Base-by-base conservation (phyloP, 1,140 invertebrate genomes). In the Drosophila paulistorum region DNA sequence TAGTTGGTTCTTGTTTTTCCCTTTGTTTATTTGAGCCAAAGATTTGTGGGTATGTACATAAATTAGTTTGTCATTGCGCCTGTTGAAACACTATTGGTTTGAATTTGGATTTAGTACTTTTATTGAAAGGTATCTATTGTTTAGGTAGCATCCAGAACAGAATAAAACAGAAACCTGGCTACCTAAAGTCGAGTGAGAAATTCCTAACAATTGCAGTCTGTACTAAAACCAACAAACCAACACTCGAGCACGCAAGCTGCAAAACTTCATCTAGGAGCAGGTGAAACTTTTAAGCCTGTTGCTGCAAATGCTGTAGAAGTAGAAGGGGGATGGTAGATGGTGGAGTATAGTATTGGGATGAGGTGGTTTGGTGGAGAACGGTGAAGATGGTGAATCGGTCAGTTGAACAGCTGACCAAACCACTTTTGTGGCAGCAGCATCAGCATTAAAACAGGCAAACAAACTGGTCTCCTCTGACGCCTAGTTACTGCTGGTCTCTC, bases 21-120 rank as follows among this genome's bases (percentile, higher is more conserved):
- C 20, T 86, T 87, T 86, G 82, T 86, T 86, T 86, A 86, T 87
- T 74, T 87, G 83, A 86, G 57, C 41, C 20, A 58, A 76, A 87
- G 82, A 86, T 86, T 86, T 86, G 83, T 86, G 70, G 82, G 65
- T 81, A 58, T 58, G 64, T 65, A 74, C 82, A 86, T 86, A 86
- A 86, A 86, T 86, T 86, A 87, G 79, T 86, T 86, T 86, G 82
- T 86, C 82, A 79, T 82, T 86, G 74, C 42, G 67, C 71, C 68
- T 73, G 65, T 67, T 59, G 64, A 69, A 77, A 76, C 74, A 60
- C 17, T 66, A 51, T 59, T 67, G 45, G 71, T 71, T 54, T 11
- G 11, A 20, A 54, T 59, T 59, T 20, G 57, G 57, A 35, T 59
- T 59, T 59, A 17, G 57, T 39, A 37, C 37, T 59, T 59, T 59